These are phyloP conservation scores for Nerophis ophidion DNA, from an alignment of 2,113 vertebrate species.

Conservation along the genomic window DNA sequence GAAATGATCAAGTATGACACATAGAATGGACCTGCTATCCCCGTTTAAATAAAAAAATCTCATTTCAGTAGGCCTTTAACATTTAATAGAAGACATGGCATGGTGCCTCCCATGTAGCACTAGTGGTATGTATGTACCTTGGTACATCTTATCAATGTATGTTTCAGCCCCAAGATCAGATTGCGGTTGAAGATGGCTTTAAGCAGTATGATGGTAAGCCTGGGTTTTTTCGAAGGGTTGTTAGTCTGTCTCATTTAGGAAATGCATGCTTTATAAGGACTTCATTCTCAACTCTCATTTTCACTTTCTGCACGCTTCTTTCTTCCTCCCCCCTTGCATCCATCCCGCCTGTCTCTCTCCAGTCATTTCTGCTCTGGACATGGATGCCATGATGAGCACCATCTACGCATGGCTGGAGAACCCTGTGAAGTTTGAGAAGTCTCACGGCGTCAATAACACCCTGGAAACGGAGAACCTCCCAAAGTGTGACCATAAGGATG, in stretches of 20 bases:
- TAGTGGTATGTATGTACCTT: constrained; percentile 66
- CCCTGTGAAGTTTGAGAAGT: constrained; percentile 88
- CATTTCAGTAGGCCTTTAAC: too few species aligned
- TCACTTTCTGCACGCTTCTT: constrained; percentile 1
- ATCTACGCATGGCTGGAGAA: constrained; percentile 85
- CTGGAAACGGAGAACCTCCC: constrained; percentile 68
- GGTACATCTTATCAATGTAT: constrained; percentile 73
- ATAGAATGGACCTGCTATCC: too few species aligned
- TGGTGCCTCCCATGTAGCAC: constrained; percentile 44
- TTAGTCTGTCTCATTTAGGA: constrained; percentile 29
- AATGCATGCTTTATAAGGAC: constrained; percentile 40
- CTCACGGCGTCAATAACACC: constrained; percentile 84
- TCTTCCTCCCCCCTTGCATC: neutral
- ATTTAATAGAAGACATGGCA: neutral
- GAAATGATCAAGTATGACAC: too few species aligned
- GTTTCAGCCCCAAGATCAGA: constrained; percentile 98
- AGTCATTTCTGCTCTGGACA: constrained; percentile 90
- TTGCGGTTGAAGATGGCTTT: constrained; percentile 94
- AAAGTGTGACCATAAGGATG: constrained; percentile 49
- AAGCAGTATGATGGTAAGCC: constrained; percentile 98
- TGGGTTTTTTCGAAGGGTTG: constrained; percentile 53
- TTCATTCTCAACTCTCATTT: constrained; percentile 21
- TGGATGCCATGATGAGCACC: constrained; percentile 94
- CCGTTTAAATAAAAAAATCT: too few species aligned
- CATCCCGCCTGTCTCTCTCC: neutral